Conservation (phyloP, 2,113 vertebrate species). For the Callipepla californica region DNA sequence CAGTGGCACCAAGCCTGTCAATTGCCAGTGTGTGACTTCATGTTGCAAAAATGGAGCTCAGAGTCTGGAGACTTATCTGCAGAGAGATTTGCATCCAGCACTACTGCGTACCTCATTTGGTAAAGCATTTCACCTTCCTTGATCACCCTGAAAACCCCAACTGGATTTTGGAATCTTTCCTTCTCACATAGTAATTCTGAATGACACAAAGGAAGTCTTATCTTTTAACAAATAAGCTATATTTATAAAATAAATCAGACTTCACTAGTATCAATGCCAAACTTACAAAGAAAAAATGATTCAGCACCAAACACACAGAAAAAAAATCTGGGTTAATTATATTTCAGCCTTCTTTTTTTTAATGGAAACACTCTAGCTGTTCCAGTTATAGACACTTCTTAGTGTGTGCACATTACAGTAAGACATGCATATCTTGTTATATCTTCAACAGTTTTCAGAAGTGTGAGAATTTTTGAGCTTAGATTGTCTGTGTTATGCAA, state of each 20-base stretch:
- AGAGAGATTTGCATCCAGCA: background rate
- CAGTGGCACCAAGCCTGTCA: conserved; percentile 13
- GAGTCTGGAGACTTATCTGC: background rate
- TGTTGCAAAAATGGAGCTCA: conserved; percentile 1
- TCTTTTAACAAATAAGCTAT: background rate
- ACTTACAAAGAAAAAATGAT: background rate
- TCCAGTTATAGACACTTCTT: background rate
- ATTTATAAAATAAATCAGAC: background rate
- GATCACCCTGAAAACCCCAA: conserved; percentile 1
- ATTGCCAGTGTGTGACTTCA: conserved; percentile 13
- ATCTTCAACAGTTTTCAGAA: background rate
- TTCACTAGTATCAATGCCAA: background rate
- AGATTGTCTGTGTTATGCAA: background rate
- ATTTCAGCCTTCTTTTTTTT: background rate
- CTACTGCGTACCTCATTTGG: background rate
- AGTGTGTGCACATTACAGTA: background rate
- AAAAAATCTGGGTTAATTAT: background rate
- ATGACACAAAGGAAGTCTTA: background rate
- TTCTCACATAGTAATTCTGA: background rate
- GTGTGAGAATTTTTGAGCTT: background rate
- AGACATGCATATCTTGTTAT: background rate
- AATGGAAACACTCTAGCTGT: background rate
- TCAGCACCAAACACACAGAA: background rate
- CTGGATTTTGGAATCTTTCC: background rate
- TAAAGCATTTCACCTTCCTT: conserved; percentile 14